Conservation (phyloP, 2,113 vertebrate species). For the Neolamprologus sp. region DNA sequence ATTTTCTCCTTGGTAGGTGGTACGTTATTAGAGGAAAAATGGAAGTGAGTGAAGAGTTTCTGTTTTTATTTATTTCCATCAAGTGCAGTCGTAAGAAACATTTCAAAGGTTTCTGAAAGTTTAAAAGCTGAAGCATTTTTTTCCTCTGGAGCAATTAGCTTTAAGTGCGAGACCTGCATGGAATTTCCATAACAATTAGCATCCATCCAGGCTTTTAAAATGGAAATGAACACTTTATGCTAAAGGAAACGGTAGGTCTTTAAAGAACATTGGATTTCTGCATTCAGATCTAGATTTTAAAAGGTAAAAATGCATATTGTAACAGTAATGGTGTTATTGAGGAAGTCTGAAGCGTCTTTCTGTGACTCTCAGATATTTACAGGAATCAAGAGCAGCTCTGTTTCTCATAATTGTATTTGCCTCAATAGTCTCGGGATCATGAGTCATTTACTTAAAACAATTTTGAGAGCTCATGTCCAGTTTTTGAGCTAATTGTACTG, state of each 20-base stretch:
- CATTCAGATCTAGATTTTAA: background rate
- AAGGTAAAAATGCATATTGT: background rate
- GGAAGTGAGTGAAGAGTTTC: background rate
- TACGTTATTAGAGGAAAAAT: background rate
- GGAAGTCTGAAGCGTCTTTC: background rate
- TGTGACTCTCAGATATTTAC: background rate
- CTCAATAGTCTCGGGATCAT: background rate
- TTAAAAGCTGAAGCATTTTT: background rate
- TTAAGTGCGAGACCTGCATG: background rate
- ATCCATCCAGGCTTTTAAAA: constrained; percentile 9
- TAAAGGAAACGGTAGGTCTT: background rate
- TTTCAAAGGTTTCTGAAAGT: background rate
- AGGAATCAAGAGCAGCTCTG: background rate
- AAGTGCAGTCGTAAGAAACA: background rate
- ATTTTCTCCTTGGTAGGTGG: background rate
- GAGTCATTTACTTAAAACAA: background rate
- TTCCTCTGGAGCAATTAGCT: constrained; percentile 3
- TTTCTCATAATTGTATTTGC: background rate
- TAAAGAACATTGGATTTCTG: background rate
- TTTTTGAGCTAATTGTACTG: background rate
- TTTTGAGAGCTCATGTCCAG: background rate
- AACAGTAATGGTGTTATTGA: background rate
- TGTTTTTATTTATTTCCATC: background rate
- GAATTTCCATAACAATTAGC: constrained; percentile 10
- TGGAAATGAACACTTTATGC: constrained; percentile 18